These are phyloP conservation scores for Peromyscus attwateri DNA, from an alignment of 2,797 vertebrate species.

Conservation along the genomic window DNA sequence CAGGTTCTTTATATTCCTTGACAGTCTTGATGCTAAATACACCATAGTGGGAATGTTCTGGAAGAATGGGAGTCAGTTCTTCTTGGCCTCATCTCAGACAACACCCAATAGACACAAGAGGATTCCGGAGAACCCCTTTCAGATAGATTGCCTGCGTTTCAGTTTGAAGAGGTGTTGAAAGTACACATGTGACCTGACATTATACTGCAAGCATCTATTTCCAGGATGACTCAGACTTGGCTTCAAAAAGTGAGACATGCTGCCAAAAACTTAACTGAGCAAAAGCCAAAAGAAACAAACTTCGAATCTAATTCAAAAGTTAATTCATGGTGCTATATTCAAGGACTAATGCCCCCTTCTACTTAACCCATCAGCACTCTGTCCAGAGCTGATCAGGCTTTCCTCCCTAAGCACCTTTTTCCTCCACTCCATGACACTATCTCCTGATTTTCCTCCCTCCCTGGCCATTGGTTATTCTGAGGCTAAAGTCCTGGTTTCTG, in stretches of 20 bases:
- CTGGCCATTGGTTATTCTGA: background rate
- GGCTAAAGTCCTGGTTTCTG: background rate
- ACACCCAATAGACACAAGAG: background rate
- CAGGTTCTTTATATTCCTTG: background rate
- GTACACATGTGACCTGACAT: background rate
- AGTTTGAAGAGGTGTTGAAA: background rate
- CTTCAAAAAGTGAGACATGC: background rate
- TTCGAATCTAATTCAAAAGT: background rate
- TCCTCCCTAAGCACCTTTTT: background rate
- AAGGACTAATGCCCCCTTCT: background rate
- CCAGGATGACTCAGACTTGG: conserved; percentile 45
- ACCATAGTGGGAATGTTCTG: background rate
- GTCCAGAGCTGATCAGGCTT: background rate
- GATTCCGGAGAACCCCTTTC: background rate
- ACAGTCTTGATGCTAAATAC: background rate
- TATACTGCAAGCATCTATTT: conserved; percentile 11
- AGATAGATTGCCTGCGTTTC: background rate
- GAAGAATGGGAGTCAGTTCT: background rate
- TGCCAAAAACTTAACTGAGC: background rate
- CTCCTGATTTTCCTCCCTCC: background rate
- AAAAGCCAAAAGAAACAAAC: conserved; percentile 23
- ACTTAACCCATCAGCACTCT: background rate
- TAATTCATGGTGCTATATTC: background rate
- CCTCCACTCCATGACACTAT: background rate
- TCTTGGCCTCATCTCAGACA: background rate